Percentiles rank a stretch among this genome's conserved stretches.
Evolutionary conservation across 2,888 invertebrate species (phyloP).

Genomic region (Stegophylla sp.): DNA sequence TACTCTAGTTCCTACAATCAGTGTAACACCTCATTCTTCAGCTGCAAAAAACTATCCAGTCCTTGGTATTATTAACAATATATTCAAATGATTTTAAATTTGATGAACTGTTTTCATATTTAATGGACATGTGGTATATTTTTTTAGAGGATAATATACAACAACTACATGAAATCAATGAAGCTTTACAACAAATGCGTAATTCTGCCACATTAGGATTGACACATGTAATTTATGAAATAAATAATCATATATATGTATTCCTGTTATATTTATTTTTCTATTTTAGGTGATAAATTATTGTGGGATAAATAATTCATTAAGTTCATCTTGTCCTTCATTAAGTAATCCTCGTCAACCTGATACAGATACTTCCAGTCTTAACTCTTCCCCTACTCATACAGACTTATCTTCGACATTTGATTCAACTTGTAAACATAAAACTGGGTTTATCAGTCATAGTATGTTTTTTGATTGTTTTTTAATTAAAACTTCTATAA

Average conservation of each 20-base stretch:
- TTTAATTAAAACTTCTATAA: background rate
- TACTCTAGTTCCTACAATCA: slow-evolving; percentile 79
- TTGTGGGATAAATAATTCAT: slow-evolving; percentile 60
- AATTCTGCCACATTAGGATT: slow-evolving; percentile 64
- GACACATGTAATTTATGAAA: slow-evolving; percentile 17
- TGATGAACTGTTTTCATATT: background rate
- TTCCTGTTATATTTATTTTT: slow-evolving; percentile 20
- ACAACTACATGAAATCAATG: slow-evolving; percentile 77
- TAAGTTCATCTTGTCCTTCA: slow-evolving; percentile 79
- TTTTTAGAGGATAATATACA: slow-evolving; percentile 76
- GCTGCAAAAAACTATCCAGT: slow-evolving; percentile 76
- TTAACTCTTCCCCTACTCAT: slow-evolving; percentile 67
- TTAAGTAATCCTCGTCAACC: slow-evolving; percentile 69
- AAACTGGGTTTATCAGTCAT: slow-evolving; percentile 9
- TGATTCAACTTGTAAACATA: slow-evolving; percentile 41
- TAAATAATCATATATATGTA: background rate
- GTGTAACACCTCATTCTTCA: slow-evolving; percentile 87
- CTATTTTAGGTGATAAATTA: slow-evolving; percentile 60
- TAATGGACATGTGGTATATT: slow-evolving; percentile 24
- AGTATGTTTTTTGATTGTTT: slow-evolving; percentile 31
- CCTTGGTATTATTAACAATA: slow-evolving; percentile 65
- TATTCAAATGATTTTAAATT: background rate
- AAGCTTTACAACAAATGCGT: slow-evolving; percentile 79
- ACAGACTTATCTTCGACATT: slow-evolving; percentile 63
- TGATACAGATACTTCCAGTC: slow-evolving; percentile 66